Conservation (phyloP, 2,888 invertebrate genomes). For the Rhynchonema sp. region DNA sequence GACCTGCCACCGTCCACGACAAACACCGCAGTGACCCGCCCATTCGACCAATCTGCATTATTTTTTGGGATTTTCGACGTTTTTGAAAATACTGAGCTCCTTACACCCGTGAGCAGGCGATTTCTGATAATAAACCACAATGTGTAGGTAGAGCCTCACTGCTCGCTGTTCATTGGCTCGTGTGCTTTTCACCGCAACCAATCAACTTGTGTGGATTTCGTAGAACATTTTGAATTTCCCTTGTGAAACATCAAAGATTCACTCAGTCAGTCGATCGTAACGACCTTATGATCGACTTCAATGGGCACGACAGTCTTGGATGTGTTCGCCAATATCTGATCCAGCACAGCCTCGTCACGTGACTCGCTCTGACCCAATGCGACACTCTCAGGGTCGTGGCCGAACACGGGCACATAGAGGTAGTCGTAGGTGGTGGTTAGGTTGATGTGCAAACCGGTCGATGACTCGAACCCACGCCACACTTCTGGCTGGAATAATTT, state of each 20-base stretch:
- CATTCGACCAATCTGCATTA: neutral
- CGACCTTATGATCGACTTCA: neutral
- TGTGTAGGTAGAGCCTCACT: too few species aligned
- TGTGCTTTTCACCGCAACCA: too few species aligned
- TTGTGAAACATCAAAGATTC: too few species aligned
- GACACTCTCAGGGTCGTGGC: neutral
- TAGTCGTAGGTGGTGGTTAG: neutral
- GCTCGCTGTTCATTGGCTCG: too few species aligned
- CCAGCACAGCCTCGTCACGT: neutral
- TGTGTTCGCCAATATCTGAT: neutral
- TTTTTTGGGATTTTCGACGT: too few species aligned
- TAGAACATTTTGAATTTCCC: too few species aligned
- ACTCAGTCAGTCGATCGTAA: neutral
- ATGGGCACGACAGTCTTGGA: neutral
- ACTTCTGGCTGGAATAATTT: neutral
- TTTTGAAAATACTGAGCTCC: too few species aligned
- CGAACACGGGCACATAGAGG: constrained; percentile 1
- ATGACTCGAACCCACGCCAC: neutral
- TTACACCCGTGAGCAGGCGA: too few species aligned
- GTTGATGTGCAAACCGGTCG: constrained; percentile 3
- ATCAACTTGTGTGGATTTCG: too few species aligned
- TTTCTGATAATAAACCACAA: too few species aligned
- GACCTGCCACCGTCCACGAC: neutral
- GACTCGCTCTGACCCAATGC: neutral
- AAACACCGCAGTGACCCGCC: neutral